Evolutionary conservation across 2,888 invertebrate genomes (phyloP), one percentile per base, ranked within the genome.

Genomic region (Notodonta dromedarius): DNA sequence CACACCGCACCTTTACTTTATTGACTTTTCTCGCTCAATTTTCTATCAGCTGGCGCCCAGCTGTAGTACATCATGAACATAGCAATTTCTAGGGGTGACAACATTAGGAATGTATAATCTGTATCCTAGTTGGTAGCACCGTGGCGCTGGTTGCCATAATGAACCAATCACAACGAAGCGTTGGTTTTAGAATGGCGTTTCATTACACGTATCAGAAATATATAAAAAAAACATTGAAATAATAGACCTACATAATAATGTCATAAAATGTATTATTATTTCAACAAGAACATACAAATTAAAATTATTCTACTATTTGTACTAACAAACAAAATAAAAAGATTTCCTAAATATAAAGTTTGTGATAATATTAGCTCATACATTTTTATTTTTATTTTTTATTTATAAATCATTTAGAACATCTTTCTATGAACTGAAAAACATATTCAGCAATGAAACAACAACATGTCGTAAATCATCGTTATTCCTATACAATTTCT

Each of bases 31-130:
- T 86, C 82, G 82, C 84, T 85, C 80, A 87, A 86, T 88, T 87
- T 89, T 84, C 86, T 88, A 91, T 92, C 93, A 92, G 92, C 92
- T 93, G 93, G 88, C 86, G 84, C 84, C 87, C 93, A 93, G 93
- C 93, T 93, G 93, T 88, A 86, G 75, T 80, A 62, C 64, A 48
- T 67, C 62, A 66, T 88, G 92, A 93, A 90, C 55, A 66, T 86
- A 82, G 86, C 70, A 54, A 62, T 76, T 72, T 71, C 72, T 81
- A 59, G 3, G 4, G 12, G 5, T 61, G 70, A 86, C 90, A 91
- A 90, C 86, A 71, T 65, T 51, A 58, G 54, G 59, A 75, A 71
- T 13, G 67, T 71, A 78, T 76, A 65, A 69, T 74, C 70, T 64
- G 53, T 60, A 39, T 57, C 57, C 60, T 14, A 60, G 60, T 68